Evolutionary conservation across 2,797 vertebrate species (phyloP).

Genomic region (Peromyscus nudipes): DNA sequence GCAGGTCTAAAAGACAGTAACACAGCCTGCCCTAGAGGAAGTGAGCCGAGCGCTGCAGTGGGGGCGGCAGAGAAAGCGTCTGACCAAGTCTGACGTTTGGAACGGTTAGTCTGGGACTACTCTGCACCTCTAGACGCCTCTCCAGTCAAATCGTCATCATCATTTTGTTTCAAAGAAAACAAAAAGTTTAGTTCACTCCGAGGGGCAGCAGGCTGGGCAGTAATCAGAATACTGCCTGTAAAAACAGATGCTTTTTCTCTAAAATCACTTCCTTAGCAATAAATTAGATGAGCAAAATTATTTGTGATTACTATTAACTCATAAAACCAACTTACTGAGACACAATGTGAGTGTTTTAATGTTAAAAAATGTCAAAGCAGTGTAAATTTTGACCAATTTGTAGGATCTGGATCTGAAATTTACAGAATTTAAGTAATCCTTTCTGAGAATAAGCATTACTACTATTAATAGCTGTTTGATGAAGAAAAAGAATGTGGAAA

Average conservation of each 20-base stretch:
- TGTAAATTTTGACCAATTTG: neutral
- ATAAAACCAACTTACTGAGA: neutral
- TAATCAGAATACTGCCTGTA: neutral
- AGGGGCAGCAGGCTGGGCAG: neutral
- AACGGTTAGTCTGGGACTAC: neutral
- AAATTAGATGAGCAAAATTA: slow-evolving; percentile 1
- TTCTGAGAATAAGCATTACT: neutral
- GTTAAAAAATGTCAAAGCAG: neutral
- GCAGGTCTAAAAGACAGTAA: slow-evolving; percentile 76
- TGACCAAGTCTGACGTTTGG: neutral
- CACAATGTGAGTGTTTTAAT: neutral
- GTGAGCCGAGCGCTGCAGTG: accelerated
- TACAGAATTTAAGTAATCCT: neutral
- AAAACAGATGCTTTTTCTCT: neutral
- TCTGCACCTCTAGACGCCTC: neutral
- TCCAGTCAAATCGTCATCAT: neutral
- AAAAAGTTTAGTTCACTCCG: neutral
- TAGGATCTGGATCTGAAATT: neutral
- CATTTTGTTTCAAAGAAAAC: too few relatives aligned
- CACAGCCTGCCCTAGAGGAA: neutral
- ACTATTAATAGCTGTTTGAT: neutral
- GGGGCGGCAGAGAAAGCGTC: too few relatives aligned
- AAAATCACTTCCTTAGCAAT: neutral
- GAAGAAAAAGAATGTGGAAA: neutral
- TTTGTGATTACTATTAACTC: slow-evolving; percentile 1